Base-by-base conservation (phyloP, 2,797 vertebrate genomes). In the Pelodytes ibericus region DNA sequence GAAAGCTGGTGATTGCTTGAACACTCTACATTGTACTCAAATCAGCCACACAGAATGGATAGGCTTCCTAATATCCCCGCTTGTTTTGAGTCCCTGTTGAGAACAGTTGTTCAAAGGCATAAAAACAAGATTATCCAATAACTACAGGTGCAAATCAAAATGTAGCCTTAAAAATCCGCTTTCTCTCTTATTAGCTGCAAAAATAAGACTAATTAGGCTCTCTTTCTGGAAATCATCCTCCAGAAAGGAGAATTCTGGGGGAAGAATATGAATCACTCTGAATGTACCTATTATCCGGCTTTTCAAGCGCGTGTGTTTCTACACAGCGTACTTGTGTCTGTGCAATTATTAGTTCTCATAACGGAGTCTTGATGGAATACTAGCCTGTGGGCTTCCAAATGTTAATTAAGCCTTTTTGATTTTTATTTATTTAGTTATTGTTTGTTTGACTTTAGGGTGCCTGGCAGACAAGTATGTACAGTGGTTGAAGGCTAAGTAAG, bases 71-170 rank as follows among this genome's bases (percentile, higher is more conserved):
- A 16, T 20, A 53, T 24, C 49, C n/a, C 49, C 5, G 49, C n/a
- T 24, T 53, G 49, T 24, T 7, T n/a, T 20, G 20, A 13, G 18
- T 75, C 66, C 79, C 77, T 16, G 41, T 68, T 41, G 80, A 83
- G 75, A 84, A 75, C 74, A 83, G 81, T 82, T 88, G 56, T 63
- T 82, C n/a, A 72, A 64, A 81, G 30, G 75, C 76, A 66, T 61
- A 62, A 20, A 67, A 72, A 61, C 24, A 66, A 77, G 44, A 22
- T 81, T 62, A 69, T 69, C 63, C 69, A 71, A 77, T 18, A 16
- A 63, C 80, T 83, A 74, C 83, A 88, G 72, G 58, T 88, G 80
- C 1, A 0, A 47, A 74, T 57, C 36, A 3, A 61, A 41, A 74
- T 57, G 41, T 2, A 29, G 61, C 67, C 2, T 71, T 83, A 65